Evolutionary conservation across 53 echinoderm and acorn worm genomes (phyloP).

Genomic region (Astropecten irregularis): DNA sequence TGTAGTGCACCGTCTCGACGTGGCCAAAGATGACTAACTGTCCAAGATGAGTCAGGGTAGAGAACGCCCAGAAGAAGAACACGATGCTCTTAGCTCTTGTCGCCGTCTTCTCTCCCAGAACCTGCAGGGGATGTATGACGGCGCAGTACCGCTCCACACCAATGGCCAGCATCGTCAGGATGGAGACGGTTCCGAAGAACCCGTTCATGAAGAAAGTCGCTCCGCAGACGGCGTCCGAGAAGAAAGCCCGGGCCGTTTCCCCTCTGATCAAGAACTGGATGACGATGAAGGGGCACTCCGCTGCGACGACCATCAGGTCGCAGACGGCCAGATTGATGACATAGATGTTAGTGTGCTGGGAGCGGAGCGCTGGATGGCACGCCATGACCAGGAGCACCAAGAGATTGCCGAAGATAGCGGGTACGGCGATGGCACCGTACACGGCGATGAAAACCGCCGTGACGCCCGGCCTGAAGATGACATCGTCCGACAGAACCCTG

Average conservation of each 20-base stretch:
- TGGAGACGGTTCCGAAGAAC: constrained; percentile 86
- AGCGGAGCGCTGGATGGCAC: constrained; percentile 55
- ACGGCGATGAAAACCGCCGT: background rate
- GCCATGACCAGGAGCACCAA: constrained; percentile 39
- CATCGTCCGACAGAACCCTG: background rate
- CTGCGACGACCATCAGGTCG: constrained; percentile 71
- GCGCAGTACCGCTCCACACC: constrained; percentile 86
- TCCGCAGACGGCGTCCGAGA: constrained; percentile 62
- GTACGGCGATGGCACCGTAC: constrained; percentile 39
- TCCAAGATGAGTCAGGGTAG: constrained; percentile 77
- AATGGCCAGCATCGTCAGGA: constrained; percentile 86
- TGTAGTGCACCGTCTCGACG: constrained; percentile 43
- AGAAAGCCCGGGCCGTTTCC: constrained; percentile 33
- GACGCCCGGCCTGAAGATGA: constrained; percentile 3
- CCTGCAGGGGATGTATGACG: constrained; percentile 81
- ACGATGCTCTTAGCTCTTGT: constrained; percentile 77
- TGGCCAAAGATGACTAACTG: constrained; percentile 70
- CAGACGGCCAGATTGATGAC: constrained; percentile 82
- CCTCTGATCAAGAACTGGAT: constrained; percentile 74
- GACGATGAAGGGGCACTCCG: constrained; percentile 73
- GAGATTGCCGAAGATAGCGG: constrained; percentile 63
- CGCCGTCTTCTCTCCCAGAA: constrained; percentile 62
- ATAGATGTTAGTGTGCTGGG: constrained; percentile 76
- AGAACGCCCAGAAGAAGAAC: constrained; percentile 76
- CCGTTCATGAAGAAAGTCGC: constrained; percentile 74